Evolutionary conservation across 1,140 invertebrate species (phyloP), one percentile per base, ranked within the genome.

Genomic region (Zaprionus kolodkinae): DNA sequence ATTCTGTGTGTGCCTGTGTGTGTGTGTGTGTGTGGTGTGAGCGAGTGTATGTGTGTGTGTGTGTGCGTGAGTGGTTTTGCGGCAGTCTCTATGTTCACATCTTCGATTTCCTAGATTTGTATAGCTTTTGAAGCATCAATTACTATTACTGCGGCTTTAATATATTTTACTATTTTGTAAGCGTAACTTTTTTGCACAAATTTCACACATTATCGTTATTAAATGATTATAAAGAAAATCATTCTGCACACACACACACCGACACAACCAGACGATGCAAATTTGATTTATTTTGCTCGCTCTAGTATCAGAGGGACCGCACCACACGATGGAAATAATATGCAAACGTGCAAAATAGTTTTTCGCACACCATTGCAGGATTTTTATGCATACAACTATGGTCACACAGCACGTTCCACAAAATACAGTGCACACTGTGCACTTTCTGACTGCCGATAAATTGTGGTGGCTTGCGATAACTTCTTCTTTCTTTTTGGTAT

Each of bases 211-310:
- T 71, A 15, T 64, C 64, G 21, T 75, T 59, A 54, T 52, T 21
- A 27, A 56, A 65, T 61, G 25, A 54, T 38, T 66, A 25, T 27
- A 21, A 55, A 35, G 38, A 64, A 59, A 71, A 60, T 43, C 61
- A 72, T 76, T 76, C 64, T 76, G 68, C 67, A 76, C 68, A 60
- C 68, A 59, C 54, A 71, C 48, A 56, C 45, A 35, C 33, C 3
- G 55, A 60, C 54, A 60, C 43, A 54, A 30, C 50, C 13, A 62
- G 17, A 56, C 62, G 50, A 56, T 68, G 60, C 59, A 68, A 59
- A 73, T 77, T 77, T 77, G 63, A 77, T 67, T 77, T 73, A 73
- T 73, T 73, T 77, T 76, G 63, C 57, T 67, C 72, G 25, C 57
- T 67, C 48, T 76, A 11, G 30, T 60, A 60, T 36, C 48, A 35